A percentile compares a stretch with the other conserved stretches of the same genome.
Conservation (phyloP, 2,797 vertebrate species). For the Gephyroberyx darwinii region DNA sequence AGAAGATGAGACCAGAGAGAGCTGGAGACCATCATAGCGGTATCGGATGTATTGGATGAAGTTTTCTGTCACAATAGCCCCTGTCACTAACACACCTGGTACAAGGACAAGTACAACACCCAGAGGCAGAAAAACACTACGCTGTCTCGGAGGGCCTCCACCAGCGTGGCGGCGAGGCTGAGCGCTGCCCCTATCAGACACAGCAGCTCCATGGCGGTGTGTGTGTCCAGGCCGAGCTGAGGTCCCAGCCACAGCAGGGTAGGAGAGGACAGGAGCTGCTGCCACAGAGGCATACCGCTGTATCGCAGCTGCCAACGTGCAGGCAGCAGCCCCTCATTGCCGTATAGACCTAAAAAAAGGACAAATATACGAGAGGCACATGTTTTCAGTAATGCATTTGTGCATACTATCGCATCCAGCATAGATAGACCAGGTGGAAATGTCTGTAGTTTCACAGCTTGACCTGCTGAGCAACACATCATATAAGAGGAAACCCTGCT, state of each 20-base stretch:
- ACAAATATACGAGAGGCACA: too few relatives aligned
- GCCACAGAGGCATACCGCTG: slow-evolving; percentile 83
- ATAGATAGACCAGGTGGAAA: too few relatives aligned
- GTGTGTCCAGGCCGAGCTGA: slow-evolving; percentile 86
- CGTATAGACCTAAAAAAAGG: slow-evolving; percentile 85
- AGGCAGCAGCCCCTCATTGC: slow-evolving; percentile 88
- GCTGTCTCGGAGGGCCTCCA: slow-evolving; percentile 81
- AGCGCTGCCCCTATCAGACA: slow-evolving; percentile 82
- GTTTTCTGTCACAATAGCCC: too few relatives aligned
- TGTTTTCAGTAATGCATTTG: too few relatives aligned
- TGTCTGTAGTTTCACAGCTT: too few relatives aligned
- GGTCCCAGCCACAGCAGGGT: slow-evolving; percentile 91
- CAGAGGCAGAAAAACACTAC: slow-evolving; percentile 87
- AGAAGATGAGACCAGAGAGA: neutral
- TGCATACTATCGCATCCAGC: too few relatives aligned
- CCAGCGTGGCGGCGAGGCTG: slow-evolving; percentile 81
- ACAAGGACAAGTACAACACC: slow-evolving; percentile 86
- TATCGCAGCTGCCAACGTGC: slow-evolving; percentile 84
- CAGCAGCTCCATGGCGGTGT: slow-evolving; percentile 90
- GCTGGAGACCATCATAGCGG: too few relatives aligned
- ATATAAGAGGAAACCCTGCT: too few relatives aligned
- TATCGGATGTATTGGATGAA: too few relatives aligned
- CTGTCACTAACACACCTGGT: slow-evolving; percentile 77
- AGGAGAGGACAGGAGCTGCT: slow-evolving; percentile 85
- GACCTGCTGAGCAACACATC: too few relatives aligned